Evolutionary conservation across 2,113 vertebrate species (phyloP), one percentile per base, ranked within the genome.

Genomic region (Passer domesticus): DNA sequence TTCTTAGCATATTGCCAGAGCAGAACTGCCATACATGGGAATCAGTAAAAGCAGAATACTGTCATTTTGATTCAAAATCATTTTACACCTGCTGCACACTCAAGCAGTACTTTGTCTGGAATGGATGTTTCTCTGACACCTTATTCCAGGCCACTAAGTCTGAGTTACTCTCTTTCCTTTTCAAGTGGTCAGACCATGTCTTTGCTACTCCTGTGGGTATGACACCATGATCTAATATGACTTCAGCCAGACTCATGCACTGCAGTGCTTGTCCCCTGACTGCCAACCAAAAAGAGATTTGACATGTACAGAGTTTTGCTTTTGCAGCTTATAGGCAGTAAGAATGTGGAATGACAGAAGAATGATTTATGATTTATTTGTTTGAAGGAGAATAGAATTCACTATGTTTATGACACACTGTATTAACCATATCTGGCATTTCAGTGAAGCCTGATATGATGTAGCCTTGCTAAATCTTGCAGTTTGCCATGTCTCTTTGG

Each of bases 341-440:
- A 74, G 72, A 93, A 90, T 74, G 25, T 55, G 43, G 50, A 89
- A 18, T 83, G 92, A 89, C 89, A 92, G 75, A 81, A 13, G 44
- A 95, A 81, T 88, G 80, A 94, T 94, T 96, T 94, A 93, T 93
- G 83, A 88, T 83, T 83, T 96, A 76, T 95, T 93, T 95, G 85
- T 95, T 62, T 95, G 76, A 94, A 90, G 30, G 46, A 94, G 75
- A 93, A 77, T 58, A 92, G 13, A 35, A 66, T 90, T 83, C 72
- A 74, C 55, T 50, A 63, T 92, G 88, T 92, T 93, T 92, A 83
- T 88, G 83, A 80, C 86, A 81, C 24, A 83, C 39, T 92, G 25
- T 81, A 88, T 95, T 96, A 95, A 95, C 64, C 33, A n/a, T 50
- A 92, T 83, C 72, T 88, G 89, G 55, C 90, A 81, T 86, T 92